Conservation (phyloP, 2,888 invertebrate species). For the Cephus runcator region DNA sequence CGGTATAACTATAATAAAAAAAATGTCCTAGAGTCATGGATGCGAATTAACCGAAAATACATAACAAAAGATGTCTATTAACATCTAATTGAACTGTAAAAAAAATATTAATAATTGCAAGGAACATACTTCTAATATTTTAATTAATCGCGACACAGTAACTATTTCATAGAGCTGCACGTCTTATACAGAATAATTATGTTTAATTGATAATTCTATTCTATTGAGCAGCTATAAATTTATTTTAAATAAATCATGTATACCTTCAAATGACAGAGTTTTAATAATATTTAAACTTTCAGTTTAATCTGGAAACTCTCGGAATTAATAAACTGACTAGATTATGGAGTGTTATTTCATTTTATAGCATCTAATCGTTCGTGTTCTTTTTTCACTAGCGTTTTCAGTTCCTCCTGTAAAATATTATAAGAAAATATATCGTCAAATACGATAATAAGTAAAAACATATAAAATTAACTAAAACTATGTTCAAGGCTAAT, state of each 20-base stretch:
- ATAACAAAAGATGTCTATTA: background rate
- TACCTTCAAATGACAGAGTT: background rate
- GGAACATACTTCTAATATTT: background rate
- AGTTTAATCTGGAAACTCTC: conserved; percentile 56
- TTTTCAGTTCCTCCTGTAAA: conserved; percentile 72
- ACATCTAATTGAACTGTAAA: too few relatives aligned
- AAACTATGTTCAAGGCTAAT: background rate
- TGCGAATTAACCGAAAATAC: too few relatives aligned
- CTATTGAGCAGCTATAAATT: background rate
- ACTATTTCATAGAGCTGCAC: background rate
- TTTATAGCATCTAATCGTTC: conserved; percentile 66
- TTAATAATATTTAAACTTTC: background rate
- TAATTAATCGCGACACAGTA: background rate
- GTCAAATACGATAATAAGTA: background rate
- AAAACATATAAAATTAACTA: too few relatives aligned
- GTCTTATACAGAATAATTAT: background rate
- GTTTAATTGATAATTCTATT: background rate
- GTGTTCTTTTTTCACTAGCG: conserved; percentile 70
- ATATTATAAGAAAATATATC: background rate
- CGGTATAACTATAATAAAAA: background rate
- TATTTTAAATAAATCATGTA: background rate
- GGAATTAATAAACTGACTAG: conserved; percentile 47
- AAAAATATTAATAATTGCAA: background rate
- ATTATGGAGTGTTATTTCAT: conserved; percentile 17
- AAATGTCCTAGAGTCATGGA: background rate